Conservation (phyloP, 2,888 invertebrate genomes). For the Eupithecia centaureata region DNA sequence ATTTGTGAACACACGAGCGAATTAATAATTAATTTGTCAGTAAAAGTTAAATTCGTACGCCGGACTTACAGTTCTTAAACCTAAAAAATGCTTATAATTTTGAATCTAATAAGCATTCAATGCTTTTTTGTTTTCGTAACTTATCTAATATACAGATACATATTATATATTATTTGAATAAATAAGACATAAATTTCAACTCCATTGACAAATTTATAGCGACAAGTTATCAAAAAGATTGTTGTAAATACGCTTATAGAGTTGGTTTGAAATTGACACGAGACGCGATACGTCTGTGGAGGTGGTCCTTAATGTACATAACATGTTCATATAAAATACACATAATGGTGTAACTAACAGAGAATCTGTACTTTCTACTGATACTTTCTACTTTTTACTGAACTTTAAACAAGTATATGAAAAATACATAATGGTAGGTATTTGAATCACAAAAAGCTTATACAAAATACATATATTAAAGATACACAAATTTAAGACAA, state of each 20-base stretch:
- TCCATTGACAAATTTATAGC: background rate
- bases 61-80: slow-evolving; percentile 8
- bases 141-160: background rate
- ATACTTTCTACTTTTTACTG: too few species aligned
- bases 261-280: background rate
- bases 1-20: background rate
- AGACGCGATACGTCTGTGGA: background rate
- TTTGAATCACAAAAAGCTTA: too few species aligned
- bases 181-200: background rate
- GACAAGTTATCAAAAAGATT: background rate
- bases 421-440: too few species aligned
- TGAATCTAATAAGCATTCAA: slow-evolving; percentile 32
- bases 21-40: background rate
- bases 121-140: slow-evolving; percentile 16
- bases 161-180: background rate
- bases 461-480: too few species aligned
- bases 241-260: background rate
- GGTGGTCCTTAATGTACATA: background rate
- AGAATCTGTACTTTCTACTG: background rate
- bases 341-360: too few species aligned
- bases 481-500: too few species aligned
- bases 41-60: background rate
- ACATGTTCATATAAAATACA: background rate
- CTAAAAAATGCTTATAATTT: slow-evolving; percentile 37
- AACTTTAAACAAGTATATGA: too few species aligned